Conservation (phyloP, 2,888 invertebrate species). For the Drosophila acutilabella region DNA sequence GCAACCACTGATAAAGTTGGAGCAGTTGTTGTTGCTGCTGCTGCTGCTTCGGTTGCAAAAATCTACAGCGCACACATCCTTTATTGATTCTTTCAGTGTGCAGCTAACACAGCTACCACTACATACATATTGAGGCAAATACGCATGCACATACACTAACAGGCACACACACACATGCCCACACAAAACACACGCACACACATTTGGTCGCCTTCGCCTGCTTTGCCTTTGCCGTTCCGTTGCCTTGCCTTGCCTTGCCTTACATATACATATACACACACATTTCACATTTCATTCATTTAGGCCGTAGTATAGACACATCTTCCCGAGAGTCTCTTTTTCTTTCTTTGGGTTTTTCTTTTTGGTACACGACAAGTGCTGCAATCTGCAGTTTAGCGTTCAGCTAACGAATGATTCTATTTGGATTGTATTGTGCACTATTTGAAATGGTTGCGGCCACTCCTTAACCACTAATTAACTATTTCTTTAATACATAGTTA, state of each 20-base stretch:
- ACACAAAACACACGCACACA: constrained; percentile 11
- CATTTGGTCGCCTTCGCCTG: constrained; percentile 38
- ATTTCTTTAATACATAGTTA: constrained; percentile 65
- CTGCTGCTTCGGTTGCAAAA: constrained; percentile 54
- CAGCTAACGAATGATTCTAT: constrained; percentile 10
- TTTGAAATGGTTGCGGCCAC: constrained; percentile 43
- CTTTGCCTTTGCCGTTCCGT: constrained; percentile 28
- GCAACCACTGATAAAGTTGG: constrained; percentile 12
- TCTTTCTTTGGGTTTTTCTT: constrained; percentile 49
- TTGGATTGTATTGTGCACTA: constrained; percentile 26
- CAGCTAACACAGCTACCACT: constrained; percentile 39
- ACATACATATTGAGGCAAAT: constrained; percentile 18
- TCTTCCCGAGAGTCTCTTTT: constrained; percentile 62
- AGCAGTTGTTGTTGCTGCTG: constrained; percentile 34
- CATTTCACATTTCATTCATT: constrained; percentile 67
- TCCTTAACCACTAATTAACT: constrained; percentile 43
- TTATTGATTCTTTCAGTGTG: constrained; percentile 81
- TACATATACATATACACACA: constrained; percentile 44
- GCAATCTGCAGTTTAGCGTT: neutral
- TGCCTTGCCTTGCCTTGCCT: constrained; percentile 5
- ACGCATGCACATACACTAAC: constrained; percentile 27
- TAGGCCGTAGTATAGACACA: constrained; percentile 76
- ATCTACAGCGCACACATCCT: constrained; percentile 78
- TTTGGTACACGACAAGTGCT: constrained; percentile 11
- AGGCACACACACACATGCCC: constrained; percentile 21